Conservation (phyloP, 2,888 invertebrate species). For the Endotricha flammealis region DNA sequence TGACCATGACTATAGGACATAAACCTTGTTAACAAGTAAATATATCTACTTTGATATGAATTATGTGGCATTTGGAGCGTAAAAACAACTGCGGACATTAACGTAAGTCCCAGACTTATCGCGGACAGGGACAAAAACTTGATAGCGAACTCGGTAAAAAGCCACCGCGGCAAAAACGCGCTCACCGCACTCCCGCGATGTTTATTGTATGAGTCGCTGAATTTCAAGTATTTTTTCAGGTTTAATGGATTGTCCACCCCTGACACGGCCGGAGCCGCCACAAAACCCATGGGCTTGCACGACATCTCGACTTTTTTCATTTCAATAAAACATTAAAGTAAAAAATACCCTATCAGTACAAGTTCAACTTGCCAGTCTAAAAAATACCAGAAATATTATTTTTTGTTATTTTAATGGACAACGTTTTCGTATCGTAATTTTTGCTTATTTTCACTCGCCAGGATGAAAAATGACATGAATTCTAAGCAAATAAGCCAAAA, state of each 20-base stretch:
- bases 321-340: conserved; percentile 5
- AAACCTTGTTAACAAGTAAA: too few relatives aligned
- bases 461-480: not conserved
- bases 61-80: too few relatives aligned
- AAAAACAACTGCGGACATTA: not conserved
- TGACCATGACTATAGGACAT: too few relatives aligned
- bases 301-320: conserved; percentile 1
- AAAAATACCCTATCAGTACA: not conserved
- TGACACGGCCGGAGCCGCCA: conserved; percentile 18
- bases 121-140: conserved; percentile 13
- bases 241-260: conserved; percentile 65
- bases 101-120: not conserved
- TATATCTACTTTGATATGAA: too few relatives aligned
- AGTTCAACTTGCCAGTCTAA: not conserved
- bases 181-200: conserved; percentile 41
- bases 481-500: conserved; percentile 36
- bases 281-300: conserved; percentile 26
- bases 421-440: too few relatives aligned
- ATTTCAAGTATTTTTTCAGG: conserved; percentile 70
- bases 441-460: conserved; percentile 2
- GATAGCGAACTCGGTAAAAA: conserved; percentile 14
- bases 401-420: too few relatives aligned
- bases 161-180: conserved; percentile 42
- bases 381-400: not conserved
- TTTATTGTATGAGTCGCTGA: conserved; percentile 75